Evolutionary conservation across 2,888 invertebrate genomes (phyloP).

Genomic region (Epistrophe grossulariae): DNA sequence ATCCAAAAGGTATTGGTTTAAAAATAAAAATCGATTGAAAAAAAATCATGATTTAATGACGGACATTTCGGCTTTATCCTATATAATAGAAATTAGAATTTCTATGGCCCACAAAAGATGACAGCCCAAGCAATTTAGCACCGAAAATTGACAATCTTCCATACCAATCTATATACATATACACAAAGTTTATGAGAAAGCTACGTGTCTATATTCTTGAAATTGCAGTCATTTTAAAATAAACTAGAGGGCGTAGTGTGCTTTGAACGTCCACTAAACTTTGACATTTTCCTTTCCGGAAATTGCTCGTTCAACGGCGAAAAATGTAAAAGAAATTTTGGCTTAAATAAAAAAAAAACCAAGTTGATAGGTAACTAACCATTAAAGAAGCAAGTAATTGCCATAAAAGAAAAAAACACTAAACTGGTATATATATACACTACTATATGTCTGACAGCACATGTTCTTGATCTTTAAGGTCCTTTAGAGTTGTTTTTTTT

Average conservation of each 20-base stretch:
- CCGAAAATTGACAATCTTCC: slow-evolving; percentile 39
- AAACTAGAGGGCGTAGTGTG: slow-evolving; percentile 24
- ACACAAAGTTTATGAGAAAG: slow-evolving; percentile 32
- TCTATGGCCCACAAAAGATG: slow-evolving; percentile 34
- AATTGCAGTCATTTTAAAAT: slow-evolving; percentile 13
- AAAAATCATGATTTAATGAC: slow-evolving; percentile 18
- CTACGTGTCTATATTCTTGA: slow-evolving; percentile 37
- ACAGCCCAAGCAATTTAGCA: slow-evolving; percentile 22
- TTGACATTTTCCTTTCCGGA: slow-evolving; percentile 55
- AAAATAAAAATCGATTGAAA: neutral
- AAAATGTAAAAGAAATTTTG: slow-evolving; percentile 46
- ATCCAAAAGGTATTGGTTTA: too few relatives aligned
- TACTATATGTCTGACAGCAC: slow-evolving; percentile 10
- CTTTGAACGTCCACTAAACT: slow-evolving; percentile 16
- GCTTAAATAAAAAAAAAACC: slow-evolving; percentile 1
- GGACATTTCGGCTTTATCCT: neutral
- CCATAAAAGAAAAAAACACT: slow-evolving; percentile 53
- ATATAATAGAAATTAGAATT: neutral
- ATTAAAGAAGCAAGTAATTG: slow-evolving; percentile 55
- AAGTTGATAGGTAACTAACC: slow-evolving; percentile 56
- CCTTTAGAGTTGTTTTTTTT: slow-evolving; percentile 22
- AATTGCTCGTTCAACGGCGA: slow-evolving; percentile 54
- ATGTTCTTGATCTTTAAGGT: slow-evolving; percentile 43
- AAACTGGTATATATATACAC: neutral
- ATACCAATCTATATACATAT: neutral